Percentiles rank a stretch among this genome's conserved stretches.
phyloP scores from a whole-genome alignment of 2,797 vertebrate species.

The Aphelocoma californica region DNA sequence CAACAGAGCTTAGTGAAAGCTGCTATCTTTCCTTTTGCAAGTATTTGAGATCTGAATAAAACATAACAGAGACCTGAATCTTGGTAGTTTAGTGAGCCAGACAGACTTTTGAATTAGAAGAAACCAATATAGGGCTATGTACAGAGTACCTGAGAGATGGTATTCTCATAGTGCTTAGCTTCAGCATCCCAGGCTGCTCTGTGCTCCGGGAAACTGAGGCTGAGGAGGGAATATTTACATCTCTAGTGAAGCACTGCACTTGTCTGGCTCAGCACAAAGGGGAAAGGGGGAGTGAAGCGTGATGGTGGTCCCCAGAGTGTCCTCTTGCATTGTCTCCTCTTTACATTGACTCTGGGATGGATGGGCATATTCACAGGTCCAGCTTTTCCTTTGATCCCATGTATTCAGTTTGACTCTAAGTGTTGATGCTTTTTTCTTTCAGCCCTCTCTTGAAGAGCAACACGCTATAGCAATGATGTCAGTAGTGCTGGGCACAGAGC shows the following conservation, averaged over 20 bases:
- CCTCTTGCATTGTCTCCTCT: not conserved
- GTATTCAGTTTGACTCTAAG: not conserved
- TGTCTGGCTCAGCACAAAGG: not conserved
- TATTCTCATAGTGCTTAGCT: not conserved
- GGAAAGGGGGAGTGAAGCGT: accelerated
- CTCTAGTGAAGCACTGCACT: not conserved
- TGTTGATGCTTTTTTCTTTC: not conserved
- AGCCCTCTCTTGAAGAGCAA: not conserved
- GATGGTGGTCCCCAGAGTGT: not conserved
- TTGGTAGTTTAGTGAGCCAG: conserved; percentile 7
- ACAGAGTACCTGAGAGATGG: not conserved
- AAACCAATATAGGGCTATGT: not conserved
- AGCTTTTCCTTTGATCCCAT: not conserved
- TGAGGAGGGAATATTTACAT: not conserved
- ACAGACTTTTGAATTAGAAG: conserved; percentile 3
- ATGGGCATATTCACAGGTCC: not conserved
- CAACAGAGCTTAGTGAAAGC: not conserved
- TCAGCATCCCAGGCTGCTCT: not conserved
- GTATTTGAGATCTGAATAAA: conserved; percentile 62
- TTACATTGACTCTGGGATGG: accelerated
- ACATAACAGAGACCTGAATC: conserved; percentile 38
- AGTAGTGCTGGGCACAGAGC: not conserved
- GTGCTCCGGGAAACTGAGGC: not conserved
- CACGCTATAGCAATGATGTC: not conserved
- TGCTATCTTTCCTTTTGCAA: conserved; percentile 30